Base-by-base conservation (phyloP, 2,797 vertebrate species). In the Brachyalestes nurse region DNA sequence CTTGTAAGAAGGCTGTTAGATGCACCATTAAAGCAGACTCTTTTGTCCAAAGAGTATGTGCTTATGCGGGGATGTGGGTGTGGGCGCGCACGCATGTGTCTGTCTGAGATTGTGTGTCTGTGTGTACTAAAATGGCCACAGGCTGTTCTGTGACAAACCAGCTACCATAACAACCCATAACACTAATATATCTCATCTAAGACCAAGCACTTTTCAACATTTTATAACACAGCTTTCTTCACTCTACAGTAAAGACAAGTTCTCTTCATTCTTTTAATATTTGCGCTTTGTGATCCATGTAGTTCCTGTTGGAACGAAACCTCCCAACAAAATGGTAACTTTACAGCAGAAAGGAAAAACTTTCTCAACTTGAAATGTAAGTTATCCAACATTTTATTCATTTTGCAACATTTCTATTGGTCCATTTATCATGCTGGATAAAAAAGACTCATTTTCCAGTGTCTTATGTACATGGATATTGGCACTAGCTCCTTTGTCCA, bases 1-100 rank as follows among this genome's bases (percentile, higher is more conserved):
- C 87, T 88, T 85, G 83, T 87, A 82, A 89, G 88, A 86, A 88
- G 87, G 84, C 85, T 85, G 84, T 88, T 88, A 85, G 87, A 90
- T 53, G 82, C 86, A 85, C 84, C 90, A 90, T 92, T 90, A 92
- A 82, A 88, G 84, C 80, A 72, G 84, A 34, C 66, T 75, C 79
- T 83, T 79, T 84, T 8, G 74, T 64, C 82, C 64, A 12, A 40
- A 23, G 66, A 60, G 25, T 64, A 60, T 80, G 60, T 57, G 65
- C 51, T 16, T 75, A 75, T 81, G 78, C 45, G 78, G 76, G 70
- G 76, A 51, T 57, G 83, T 38, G 38, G 51, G 45, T 77, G 58
- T 77, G 57, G 10, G 45, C 58, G 75, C 1, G 12, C 64, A 66
- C 23, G 72, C 5, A 23, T 79, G 70, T 83, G 83, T 69, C 65